Base-by-base conservation (phyloP, 2,888 invertebrate genomes). In the Chironomus riparius region DNA sequence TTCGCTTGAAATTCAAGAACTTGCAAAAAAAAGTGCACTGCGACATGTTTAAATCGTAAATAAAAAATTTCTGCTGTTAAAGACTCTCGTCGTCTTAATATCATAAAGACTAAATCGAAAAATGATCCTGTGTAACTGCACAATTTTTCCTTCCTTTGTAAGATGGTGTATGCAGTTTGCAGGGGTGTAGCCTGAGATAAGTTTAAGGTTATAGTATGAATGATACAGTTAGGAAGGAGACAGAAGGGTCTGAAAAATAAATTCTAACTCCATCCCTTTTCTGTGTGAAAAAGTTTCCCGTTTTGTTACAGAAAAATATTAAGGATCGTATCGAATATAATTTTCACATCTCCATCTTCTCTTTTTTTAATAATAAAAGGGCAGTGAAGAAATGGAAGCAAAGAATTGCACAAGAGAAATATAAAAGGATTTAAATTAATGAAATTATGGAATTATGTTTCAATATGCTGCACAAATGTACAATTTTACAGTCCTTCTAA, bases 1-100 rank as follows among this genome's bases (percentile, higher is more conserved):
- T 48, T 22, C 22, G 38, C 28, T 38, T 13, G 38, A 47, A 47
- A 47, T 68, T 28, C 68, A 62, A 28, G 50, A 15, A 18, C 18
- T 56, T 56, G n/a, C 56, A 56, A 6, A 18, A 50, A 15, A n/a
- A 56, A 56, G 18, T 56, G 56, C 15, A 56, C 56, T 61, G 71
- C 71, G 56, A n/a, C 71, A 71, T 71, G 71, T 71, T 71, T 61
- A n/a, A 47, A 21, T 71, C 71, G 24, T 71, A 71, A 71, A 71
- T 71, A 24, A 56, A 56, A 56, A 18, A 56, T 10, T 56, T 15
- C 7, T 15, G 56, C 56, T 56, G n/a, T 15, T 62, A 15, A 12
- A 15, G 18, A 38, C 62, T 22, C 62, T 62, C 6, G 62, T 62
- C 18, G 62, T 50, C 50, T 50, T 50, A n/a, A 62, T 21, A 65